These are phyloP conservation scores for Chrysomela aeneicollis DNA, from an alignment of 2,888 invertebrate species.

Conservation along the genomic window DNA sequence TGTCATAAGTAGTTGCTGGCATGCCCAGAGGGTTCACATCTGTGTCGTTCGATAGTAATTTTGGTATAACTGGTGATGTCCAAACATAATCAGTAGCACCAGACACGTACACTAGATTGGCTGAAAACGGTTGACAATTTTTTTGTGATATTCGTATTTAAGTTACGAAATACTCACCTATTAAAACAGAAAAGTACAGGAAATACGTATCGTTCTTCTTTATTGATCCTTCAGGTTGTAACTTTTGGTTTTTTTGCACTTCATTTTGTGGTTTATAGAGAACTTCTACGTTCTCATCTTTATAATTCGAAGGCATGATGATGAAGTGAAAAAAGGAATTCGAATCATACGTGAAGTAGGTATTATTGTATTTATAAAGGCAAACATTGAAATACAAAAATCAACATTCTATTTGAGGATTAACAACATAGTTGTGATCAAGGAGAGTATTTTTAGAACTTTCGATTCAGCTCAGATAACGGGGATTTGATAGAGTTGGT, in stretches of 20 bases:
- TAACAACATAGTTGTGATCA: no score
- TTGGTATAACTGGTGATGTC: slow-evolving; percentile 24
- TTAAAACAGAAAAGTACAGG: neutral
- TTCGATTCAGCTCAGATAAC: no score
- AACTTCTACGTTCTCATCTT: neutral
- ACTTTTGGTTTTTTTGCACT: neutral
- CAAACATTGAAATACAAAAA: neutral
- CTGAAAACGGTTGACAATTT: neutral
- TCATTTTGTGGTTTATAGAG: neutral
- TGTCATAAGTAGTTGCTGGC: slow-evolving; percentile 25
- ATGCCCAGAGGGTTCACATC: slow-evolving; percentile 11
- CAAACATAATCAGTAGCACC: neutral
- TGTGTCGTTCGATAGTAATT: slow-evolving; percentile 10
- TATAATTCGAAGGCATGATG: neutral
- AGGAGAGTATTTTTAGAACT: no score
- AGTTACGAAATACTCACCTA: slow-evolving; percentile 7
- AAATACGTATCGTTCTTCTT: neutral
- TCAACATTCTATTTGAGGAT: neutral
- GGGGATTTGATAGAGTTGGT: no score
- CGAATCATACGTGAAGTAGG: no score
- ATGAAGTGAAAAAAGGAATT: neutral
- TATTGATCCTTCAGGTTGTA: neutral
- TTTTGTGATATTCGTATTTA: no score
- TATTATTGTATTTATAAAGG: no score
- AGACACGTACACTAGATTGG: neutral